Evolutionary conservation across 2,888 invertebrate genomes (phyloP).

Genomic region (Brassicogethes aeneus): DNA sequence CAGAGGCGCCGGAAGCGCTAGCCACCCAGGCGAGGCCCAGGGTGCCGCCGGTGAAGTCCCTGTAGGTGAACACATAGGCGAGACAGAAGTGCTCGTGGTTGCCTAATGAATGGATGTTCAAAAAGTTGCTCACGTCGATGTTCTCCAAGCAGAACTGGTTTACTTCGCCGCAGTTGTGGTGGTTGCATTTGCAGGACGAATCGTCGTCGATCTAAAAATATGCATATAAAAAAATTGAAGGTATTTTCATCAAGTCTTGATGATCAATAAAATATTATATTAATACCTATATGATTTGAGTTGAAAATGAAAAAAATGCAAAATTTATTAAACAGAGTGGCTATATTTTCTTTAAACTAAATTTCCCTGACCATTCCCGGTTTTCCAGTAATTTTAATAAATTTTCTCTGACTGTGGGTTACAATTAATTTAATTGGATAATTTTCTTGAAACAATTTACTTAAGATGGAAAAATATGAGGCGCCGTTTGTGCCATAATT

Average conservation of each 20-base stretch:
- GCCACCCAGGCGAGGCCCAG: slow-evolving; percentile 99
- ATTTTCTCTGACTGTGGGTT: too few species aligned
- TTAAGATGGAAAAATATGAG: too few species aligned
- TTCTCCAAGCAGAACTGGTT: slow-evolving; percentile 93
- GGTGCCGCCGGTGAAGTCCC: slow-evolving; percentile 97
- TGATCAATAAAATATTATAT: too few species aligned
- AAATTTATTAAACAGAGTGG: not conserved
- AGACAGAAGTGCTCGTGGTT: slow-evolving; percentile 98
- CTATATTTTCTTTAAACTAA: not conserved
- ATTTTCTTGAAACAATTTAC: too few species aligned
- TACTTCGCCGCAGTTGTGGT: slow-evolving; percentile 54
- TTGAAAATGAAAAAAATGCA: too few species aligned
- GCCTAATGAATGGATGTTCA: slow-evolving; percentile 93
- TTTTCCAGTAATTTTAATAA: too few species aligned
- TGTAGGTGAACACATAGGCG: slow-evolving; percentile 97
- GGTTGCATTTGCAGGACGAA: slow-evolving; percentile 57
- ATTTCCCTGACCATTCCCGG: too few species aligned
- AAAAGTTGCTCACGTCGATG: slow-evolving; percentile 97
- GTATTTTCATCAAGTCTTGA: too few species aligned
- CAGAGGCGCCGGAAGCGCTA: slow-evolving; percentile 93
- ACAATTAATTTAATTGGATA: too few species aligned
- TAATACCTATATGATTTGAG: too few species aligned
- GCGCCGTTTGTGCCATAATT: too few species aligned
- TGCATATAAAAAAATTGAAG: too few species aligned
- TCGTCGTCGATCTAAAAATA: slow-evolving; percentile 85